Base-by-base conservation (phyloP, 2,113 vertebrate genomes). In the Scomber scombrus region DNA sequence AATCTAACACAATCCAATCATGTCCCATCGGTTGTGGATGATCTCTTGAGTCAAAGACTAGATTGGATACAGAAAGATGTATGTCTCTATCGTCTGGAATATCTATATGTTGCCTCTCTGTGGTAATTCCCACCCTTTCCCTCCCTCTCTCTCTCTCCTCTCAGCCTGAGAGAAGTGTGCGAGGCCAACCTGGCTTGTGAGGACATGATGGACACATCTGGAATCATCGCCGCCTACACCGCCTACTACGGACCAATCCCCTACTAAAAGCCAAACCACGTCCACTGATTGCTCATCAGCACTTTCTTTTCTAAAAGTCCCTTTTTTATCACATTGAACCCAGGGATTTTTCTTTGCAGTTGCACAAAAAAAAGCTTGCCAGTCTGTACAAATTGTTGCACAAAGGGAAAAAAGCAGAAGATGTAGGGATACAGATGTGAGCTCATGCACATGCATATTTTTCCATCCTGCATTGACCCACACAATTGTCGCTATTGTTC, bases 181-280 rank as follows among this genome's bases (percentile, higher is more conserved):
- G 96, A 96, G 80, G 85, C 81, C 49, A 93, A 96, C 31, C 2
- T 91, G 0, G 95, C 89, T 1, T 97, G 96, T 81, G 94, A 95
- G 26, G 49, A 95, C 31, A 94, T 96, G 84, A 93, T 96, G 45
- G 94, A 96, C 84, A 87, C 90, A 11, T 31, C 82, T 79, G 82
- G 96, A 89, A 89, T 96, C 93, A 88, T 85, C 40, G 85, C 86
- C 6, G 96, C 95, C 71, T 96, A 97, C 90, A 92, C 92, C n/a
- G 83, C 19, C 65, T 95, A 91, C 83, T 96, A 96, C 26, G 93
- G 96, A 61, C 93, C 92, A 19, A 88, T 95, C 75, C 96, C 92
- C 52, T 93, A 78, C 78, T 94, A 94, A 66, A 81, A 7, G 14
- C n/a, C 45, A 47, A 63, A 75, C 29, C 56, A 7, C 15, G 0